phyloP scores from a whole-genome alignment of 2,888 invertebrate species.

The Lepidocyrtinus sp. region DNA sequence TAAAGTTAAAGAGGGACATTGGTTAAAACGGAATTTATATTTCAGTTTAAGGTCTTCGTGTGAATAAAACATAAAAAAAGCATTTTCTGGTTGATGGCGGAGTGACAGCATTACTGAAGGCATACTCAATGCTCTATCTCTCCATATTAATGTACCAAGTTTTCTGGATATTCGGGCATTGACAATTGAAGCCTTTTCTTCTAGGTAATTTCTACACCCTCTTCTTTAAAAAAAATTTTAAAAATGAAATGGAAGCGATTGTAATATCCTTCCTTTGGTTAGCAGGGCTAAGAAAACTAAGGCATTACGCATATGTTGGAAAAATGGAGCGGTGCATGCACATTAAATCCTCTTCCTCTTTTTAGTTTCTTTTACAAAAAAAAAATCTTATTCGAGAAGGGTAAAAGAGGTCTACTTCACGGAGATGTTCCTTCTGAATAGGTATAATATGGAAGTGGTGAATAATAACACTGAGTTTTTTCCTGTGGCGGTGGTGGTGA shows the following conservation, averaged over 20 bases:
- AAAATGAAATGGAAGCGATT: too few relatives aligned
- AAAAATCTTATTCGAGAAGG: background rate
- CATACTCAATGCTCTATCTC: too few relatives aligned
- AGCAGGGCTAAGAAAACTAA: background rate
- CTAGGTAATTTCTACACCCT: background rate
- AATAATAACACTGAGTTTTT: slow-evolving; percentile 25
- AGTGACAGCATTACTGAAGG: too few relatives aligned
- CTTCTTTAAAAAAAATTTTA: background rate
- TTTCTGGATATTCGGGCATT: too few relatives aligned
- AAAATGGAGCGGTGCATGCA: background rate
- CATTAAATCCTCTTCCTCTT: background rate
- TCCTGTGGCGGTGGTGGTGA: slow-evolving; percentile 10
- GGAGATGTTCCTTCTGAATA: background rate
- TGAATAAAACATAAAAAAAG: too few relatives aligned
- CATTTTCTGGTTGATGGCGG: too few relatives aligned
- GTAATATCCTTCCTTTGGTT: too few relatives aligned
- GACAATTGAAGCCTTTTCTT: background rate
- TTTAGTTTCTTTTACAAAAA: background rate
- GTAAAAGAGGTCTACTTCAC: slow-evolving; percentile 41
- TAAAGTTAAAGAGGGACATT: too few relatives aligned
- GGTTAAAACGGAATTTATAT: too few relatives aligned
- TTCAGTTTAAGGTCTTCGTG: too few relatives aligned
- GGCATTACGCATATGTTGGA: background rate
- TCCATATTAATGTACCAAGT: too few relatives aligned
- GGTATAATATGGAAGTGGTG: too few relatives aligned